phyloP scores from a whole-genome alignment of 2,797 vertebrate genomes.

The Jordanella pulchra region DNA sequence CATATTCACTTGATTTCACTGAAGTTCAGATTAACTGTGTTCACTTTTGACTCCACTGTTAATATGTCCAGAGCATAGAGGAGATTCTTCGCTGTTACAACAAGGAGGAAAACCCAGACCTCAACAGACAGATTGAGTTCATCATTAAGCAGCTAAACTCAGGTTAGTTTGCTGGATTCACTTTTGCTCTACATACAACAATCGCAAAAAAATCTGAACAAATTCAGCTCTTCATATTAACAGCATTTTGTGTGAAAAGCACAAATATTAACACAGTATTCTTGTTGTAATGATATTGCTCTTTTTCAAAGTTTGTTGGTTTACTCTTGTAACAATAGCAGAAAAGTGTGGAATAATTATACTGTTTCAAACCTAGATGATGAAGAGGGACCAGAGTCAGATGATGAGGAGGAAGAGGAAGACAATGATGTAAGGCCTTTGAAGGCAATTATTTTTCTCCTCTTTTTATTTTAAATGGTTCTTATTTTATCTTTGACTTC shows the following conservation, averaged over 20 bases:
- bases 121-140: conserved; percentile 91
- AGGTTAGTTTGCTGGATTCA: conserved; percentile 71
- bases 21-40: not conserved
- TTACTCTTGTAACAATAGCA: not conserved
- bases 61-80: conserved; percentile 86
- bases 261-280: too few species aligned
- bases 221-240: not conserved
- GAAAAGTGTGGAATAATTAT: not conserved
- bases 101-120: conserved; percentile 88
- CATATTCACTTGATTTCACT: not conserved
- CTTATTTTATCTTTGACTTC: not conserved
- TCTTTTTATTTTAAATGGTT: not conserved
- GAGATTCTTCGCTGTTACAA: conserved; percentile 92
- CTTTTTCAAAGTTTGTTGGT: not conserved
- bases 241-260: not conserved
- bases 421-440: conserved; percentile 70
- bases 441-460: not conserved
- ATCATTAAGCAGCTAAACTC: conserved; percentile 94
- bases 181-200: not conserved
- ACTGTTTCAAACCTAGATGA: conserved; percentile 76
- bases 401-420: conserved; percentile 90
- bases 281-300: too few species aligned
- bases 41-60: not conserved
- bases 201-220: not conserved
- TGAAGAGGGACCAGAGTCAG: conserved; percentile 84